Evolutionary conservation across 2,113 vertebrate genomes (phyloP), one percentile per base, ranked within the genome.

Genomic region (Vireo altiloquus): DNA sequence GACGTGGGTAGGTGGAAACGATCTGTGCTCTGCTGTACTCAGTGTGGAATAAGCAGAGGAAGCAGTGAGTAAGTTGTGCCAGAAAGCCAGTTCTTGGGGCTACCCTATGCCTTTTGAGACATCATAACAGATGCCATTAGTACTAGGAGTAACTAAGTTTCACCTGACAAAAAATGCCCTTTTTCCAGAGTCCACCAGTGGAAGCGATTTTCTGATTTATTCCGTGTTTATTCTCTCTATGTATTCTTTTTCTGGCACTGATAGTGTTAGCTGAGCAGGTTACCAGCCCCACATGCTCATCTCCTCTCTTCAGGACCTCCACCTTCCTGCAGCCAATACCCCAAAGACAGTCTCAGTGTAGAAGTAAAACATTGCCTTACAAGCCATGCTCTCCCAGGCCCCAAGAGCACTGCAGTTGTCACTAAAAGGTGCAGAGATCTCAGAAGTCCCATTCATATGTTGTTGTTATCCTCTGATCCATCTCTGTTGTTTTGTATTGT

Each of bases 1-100:
- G 53, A 23, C 3, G 1, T 10, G 33, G 53, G 17, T 47, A 63
- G 17, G 39, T 59, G 46, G 59, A 72, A 78, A 68, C 0, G 0
- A 14, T n/a, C 61, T 75, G 24, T 35, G 10, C 17, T 70, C 19
- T 70, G n/a, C 20, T 31, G 10, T 17, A 49, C 22, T 57, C 37
- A 20, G n/a, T 40, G 46, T 49, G 39, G 24, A 75, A 31, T 46
- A 42, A 71, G 30, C 10, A 20, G 35, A 47, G 40, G 19, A 85
- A 84, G 56, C 42, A 74, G 19, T 13, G 35, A 68, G 31, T 22
- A 53, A 64, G 10, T 24, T 66, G 12, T n/a, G 33, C 25, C 39
- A 44, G 30, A 71, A 70, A 88, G 28, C 15, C 53, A 59, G 39
- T 2, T 3, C 44, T 40, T 71, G 56, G 8, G 12, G 37, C 66